These are phyloP conservation scores for Oxyruncus cristatus DNA, from an alignment of 2,113 vertebrate species.

Conservation along the genomic window DNA sequence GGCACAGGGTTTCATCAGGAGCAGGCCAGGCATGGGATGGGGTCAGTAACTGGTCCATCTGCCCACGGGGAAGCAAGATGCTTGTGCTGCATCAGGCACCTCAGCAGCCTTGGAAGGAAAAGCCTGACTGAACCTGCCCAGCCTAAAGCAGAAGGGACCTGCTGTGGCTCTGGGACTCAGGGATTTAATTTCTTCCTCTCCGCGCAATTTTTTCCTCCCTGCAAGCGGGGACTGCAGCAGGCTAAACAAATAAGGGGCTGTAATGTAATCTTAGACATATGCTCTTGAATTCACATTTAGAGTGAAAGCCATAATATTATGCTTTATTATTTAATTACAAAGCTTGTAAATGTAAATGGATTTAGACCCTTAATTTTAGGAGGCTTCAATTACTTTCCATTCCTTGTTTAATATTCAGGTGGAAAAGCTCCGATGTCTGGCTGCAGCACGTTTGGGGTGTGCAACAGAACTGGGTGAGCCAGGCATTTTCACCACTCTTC, in stretches of 20 bases:
- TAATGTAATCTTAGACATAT: constrained; percentile 21
- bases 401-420: constrained; percentile 33
- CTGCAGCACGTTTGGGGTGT: not conserved
- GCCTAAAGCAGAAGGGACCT: not conserved
- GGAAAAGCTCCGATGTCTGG: not conserved
- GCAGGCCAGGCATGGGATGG: accelerated
- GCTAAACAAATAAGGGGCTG: constrained; percentile 21
- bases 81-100: not conserved
- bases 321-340: constrained; percentile 63
- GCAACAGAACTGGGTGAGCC: not conserved
- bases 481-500: not conserved
- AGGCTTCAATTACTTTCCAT: constrained; percentile 14
- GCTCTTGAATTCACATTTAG: constrained; percentile 20
- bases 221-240: not conserved
- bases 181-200: not conserved
- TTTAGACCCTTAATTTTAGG: constrained; percentile 40
- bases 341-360: constrained; percentile 40
- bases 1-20: not conserved
- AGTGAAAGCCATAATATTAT: not conserved
- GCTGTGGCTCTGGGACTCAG: not conserved
- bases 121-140: not conserved
- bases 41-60: accelerated
- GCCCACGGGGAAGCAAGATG: not conserved
- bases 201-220: not conserved
- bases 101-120: not conserved